Percentiles rank a stretch among this genome's conserved stretches.
These are phyloP conservation scores for Semicossyphus pulcher DNA, from an alignment of 2,113 vertebrate genomes.

Conservation along the genomic window DNA sequence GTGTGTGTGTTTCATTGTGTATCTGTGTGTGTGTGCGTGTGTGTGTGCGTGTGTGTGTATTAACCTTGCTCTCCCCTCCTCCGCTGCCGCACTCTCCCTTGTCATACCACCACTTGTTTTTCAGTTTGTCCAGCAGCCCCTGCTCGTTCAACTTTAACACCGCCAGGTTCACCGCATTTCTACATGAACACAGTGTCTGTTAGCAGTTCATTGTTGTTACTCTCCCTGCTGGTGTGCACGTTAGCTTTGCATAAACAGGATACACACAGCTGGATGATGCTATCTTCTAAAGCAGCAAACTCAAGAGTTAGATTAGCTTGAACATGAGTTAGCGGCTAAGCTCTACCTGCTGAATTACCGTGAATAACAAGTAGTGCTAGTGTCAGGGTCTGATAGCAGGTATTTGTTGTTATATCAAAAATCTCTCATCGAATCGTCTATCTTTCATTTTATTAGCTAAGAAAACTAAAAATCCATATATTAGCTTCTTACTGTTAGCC, in stretches of 20 bases:
- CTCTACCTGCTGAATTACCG: slow-evolving; percentile 19
- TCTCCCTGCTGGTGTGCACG: slow-evolving; percentile 48
- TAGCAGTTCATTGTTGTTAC: slow-evolving; percentile 57
- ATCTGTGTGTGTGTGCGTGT: slow-evolving; percentile 19
- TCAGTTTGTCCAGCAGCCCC: slow-evolving; percentile 81
- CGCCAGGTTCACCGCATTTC: slow-evolving; percentile 80
- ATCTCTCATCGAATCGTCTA: too few relatives aligned
- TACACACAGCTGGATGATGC: slow-evolving; percentile 35
- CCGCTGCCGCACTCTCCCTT: slow-evolving; percentile 81
- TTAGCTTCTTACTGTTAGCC: too few relatives aligned
- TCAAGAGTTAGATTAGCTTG: slow-evolving; percentile 3
- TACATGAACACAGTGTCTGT: slow-evolving; percentile 78
- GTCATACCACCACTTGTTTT: slow-evolving; percentile 83
- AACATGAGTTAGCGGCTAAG: not conserved
- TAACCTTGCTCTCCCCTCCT: slow-evolving; percentile 82
- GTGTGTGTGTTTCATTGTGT: slow-evolving; percentile 8
- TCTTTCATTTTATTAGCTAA: too few relatives aligned
- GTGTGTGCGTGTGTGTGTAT: slow-evolving; percentile 57
- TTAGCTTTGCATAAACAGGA: slow-evolving; percentile 40
- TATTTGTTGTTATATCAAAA: too few relatives aligned
- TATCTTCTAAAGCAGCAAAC: slow-evolving; percentile 14
- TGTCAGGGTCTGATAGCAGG: too few relatives aligned
- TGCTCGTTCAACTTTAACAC: slow-evolving; percentile 82
- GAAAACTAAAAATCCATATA: too few relatives aligned
- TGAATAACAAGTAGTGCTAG: too few relatives aligned